Conservation (phyloP, 2,888 invertebrate species). For the Drosophila sordidapex region DNA sequence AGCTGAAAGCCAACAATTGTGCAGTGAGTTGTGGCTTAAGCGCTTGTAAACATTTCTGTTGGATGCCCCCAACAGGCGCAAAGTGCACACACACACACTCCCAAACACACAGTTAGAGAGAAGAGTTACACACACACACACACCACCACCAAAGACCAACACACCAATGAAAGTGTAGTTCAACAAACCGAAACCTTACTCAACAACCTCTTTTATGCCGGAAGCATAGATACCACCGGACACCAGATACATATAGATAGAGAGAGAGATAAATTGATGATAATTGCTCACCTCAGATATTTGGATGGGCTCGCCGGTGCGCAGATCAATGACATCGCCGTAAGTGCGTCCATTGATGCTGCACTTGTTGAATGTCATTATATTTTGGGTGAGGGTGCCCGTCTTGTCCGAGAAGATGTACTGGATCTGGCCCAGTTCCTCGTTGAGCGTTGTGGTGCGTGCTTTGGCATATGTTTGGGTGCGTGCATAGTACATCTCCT, state of each 20-base stretch:
- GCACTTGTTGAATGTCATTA: constrained; percentile 99
- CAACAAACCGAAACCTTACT: constrained; percentile 1
- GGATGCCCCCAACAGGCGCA: constrained; percentile 34
- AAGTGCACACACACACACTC: constrained; percentile 1
- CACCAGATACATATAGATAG: not conserved
- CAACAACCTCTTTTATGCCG: not conserved
- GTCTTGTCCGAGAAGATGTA: constrained; percentile 99
- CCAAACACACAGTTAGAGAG: constrained; percentile 6
- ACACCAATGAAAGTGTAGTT: constrained; percentile 5
- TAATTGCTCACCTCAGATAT: constrained; percentile 90
- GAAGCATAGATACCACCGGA: constrained; percentile 8
- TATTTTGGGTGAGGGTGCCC: constrained; percentile 99
- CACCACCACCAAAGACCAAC: not conserved
- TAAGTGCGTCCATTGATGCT: constrained; percentile 96
- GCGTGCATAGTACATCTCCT: constrained; percentile 97
- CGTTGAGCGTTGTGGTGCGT: constrained; percentile 98
- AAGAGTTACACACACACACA: not conserved
- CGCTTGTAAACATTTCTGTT: constrained; percentile 20
- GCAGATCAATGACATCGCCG: constrained; percentile 95
- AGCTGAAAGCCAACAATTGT: constrained; percentile 2
- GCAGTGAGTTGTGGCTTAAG: not conserved
- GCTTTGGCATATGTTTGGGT: constrained; percentile 97
- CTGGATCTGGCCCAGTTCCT: constrained; percentile 99
- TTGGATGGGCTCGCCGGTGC: constrained; percentile 94
- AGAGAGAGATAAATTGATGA: not conserved